These are phyloP conservation scores for Drosophila bocki DNA, from an alignment of 1,140 invertebrate genomes.

Conservation along the genomic window DNA sequence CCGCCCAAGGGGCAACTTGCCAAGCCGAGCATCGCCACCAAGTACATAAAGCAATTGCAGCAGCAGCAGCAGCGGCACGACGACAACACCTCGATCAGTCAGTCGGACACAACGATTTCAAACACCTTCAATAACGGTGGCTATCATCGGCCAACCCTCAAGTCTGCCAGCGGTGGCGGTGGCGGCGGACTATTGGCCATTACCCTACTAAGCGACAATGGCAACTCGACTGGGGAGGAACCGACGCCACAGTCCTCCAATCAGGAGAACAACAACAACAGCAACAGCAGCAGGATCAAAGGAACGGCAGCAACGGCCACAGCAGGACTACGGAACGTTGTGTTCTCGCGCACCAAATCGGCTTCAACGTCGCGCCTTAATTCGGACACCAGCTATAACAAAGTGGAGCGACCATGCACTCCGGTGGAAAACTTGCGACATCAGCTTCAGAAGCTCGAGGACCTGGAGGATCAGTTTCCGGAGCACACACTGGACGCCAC, in stretches of 20 bases:
- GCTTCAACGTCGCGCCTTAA: conserved; percentile 88
- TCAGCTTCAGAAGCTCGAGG: conserved; percentile 91
- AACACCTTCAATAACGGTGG: conserved; percentile 75
- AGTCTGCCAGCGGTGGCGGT: neutral
- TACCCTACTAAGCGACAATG: conserved; percentile 71
- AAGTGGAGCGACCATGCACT: conserved; percentile 86
- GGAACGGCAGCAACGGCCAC: neutral
- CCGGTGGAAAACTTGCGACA: conserved; percentile 91
- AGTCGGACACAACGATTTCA: conserved; percentile 82
- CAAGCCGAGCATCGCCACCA: conserved; percentile 67
- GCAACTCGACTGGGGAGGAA: conserved; percentile 73
- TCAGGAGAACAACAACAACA: conserved; percentile 74
- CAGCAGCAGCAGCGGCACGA: conserved; percentile 78
- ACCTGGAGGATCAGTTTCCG: conserved; percentile 92
- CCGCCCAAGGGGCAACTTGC: conserved; percentile 69
- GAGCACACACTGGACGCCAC: conserved; percentile 89
- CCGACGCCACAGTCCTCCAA: conserved; percentile 33
- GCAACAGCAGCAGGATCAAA: conserved; percentile 34
- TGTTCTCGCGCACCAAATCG: conserved; percentile 89
- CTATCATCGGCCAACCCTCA: conserved; percentile 54
- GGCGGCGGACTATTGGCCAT: neutral
- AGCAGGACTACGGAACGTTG: conserved; percentile 85
- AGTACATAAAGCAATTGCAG: conserved; percentile 77
- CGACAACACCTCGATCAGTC: conserved; percentile 80
- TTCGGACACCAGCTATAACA: conserved; percentile 72